A percentile compares a stretch with the other conserved stretches of the same genome.
phyloP scores from a whole-genome alignment of 2,888 invertebrate species.

The Nymphalis polychloros region DNA sequence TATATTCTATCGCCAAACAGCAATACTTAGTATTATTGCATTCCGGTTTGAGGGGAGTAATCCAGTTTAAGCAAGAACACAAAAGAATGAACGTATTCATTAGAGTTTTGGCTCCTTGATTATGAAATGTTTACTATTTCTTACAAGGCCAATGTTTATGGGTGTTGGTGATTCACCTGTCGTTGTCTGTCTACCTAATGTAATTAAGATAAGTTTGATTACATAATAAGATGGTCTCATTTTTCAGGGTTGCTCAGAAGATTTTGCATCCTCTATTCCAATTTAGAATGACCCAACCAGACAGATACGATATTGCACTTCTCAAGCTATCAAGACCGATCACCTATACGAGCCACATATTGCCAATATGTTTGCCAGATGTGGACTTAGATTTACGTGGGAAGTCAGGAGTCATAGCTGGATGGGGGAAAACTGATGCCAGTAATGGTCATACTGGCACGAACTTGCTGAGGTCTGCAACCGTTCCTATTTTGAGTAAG shows the following conservation, averaged over 20 bases:
- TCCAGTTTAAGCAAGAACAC: too few relatives aligned
- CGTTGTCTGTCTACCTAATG: too few relatives aligned
- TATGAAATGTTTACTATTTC: too few relatives aligned
- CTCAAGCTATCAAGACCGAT: constrained; percentile 87
- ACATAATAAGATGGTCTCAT: neutral
- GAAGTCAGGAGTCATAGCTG: constrained; percentile 83
- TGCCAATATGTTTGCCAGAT: constrained; percentile 90
- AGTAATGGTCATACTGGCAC: constrained; percentile 89
- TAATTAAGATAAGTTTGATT: too few relatives aligned
- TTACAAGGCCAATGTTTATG: too few relatives aligned
- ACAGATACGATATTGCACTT: constrained; percentile 89
- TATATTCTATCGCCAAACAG: too few relatives aligned
- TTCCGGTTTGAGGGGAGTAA: too few relatives aligned
- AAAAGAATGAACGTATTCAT: too few relatives aligned
- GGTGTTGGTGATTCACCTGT: too few relatives aligned
- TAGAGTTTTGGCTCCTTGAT: too few relatives aligned
- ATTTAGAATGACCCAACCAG: constrained; percentile 91
- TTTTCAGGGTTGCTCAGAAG: constrained; percentile 84
- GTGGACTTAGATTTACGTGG: constrained; percentile 63
- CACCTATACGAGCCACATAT: constrained; percentile 84
- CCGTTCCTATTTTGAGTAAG: constrained; percentile 90
- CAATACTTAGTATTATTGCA: too few relatives aligned
- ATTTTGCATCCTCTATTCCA: constrained; percentile 91
- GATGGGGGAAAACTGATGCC: constrained; percentile 92
- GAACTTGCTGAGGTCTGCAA: constrained; percentile 89